Evolutionary conservation across 2,113 vertebrate genomes (phyloP).

Genomic region (Pseudopodoces humilis): DNA sequence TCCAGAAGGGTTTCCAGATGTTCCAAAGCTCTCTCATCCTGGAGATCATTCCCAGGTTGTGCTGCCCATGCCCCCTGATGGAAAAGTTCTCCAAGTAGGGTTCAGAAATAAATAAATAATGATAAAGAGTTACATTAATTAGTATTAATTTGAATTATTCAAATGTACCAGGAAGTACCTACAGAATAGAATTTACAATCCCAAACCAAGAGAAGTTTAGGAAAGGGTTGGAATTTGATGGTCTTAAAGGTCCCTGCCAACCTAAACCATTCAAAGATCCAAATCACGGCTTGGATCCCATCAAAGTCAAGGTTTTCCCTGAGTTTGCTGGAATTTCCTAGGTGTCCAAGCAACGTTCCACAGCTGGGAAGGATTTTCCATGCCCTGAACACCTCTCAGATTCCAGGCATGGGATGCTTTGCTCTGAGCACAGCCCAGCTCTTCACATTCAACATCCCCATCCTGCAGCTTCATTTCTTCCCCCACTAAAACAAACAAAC

Average conservation of each 20-base stretch:
- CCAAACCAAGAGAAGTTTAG: background rate
- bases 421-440: background rate
- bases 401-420: accelerated
- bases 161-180: background rate
- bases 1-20: background rate
- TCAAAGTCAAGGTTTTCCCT: background rate
- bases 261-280: background rate
- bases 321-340: background rate
- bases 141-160: background rate
- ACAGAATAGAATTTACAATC: background rate
- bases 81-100: background rate
- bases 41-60: background rate
- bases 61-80: accelerated
- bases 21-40: background rate
- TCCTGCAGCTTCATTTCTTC: background rate
- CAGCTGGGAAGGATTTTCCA: background rate
- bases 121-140: background rate
- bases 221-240: background rate
- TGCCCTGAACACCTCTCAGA: accelerated
- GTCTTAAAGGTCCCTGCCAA: background rate
- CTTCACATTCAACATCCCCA: background rate
- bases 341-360: background rate
- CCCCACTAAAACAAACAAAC: background rate
- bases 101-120: background rate
- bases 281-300: background rate